Conservation (phyloP, 2,797 vertebrate species). For the Lerista edwardsae region DNA sequence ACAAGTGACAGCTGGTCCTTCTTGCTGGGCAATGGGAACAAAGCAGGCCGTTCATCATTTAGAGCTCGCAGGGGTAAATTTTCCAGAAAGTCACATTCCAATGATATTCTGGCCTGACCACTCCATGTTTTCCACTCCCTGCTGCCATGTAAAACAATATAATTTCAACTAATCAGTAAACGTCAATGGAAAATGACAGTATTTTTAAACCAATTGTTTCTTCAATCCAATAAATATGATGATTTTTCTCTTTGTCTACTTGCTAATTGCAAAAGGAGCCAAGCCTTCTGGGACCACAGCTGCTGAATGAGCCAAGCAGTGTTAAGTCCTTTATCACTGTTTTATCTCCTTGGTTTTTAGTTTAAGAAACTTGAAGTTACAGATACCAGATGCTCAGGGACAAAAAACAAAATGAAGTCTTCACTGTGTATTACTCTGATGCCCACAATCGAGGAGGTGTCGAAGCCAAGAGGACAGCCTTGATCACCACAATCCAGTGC, state of each 20-base stretch:
- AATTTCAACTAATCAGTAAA: constrained; percentile 40
- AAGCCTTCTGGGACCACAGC: constrained; percentile 57
- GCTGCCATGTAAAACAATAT: background rate
- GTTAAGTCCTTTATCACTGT: constrained; percentile 10
- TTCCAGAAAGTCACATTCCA: background rate
- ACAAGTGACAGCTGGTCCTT: accelerated
- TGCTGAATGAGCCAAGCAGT: constrained; percentile 61
- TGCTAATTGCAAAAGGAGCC: constrained; percentile 57
- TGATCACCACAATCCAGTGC: background rate
- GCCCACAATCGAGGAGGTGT: background rate
- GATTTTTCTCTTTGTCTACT: constrained; percentile 47
- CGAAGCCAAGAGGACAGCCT: background rate
- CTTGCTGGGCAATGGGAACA: background rate
- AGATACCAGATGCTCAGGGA: background rate
- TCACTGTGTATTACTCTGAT: background rate
- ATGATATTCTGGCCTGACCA: background rate
- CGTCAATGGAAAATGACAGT: constrained; percentile 37
- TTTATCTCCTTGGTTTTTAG: constrained; percentile 33
- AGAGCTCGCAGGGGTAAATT: constrained; percentile 17
- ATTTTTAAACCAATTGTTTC: constrained; percentile 50
- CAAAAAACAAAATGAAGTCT: constrained; percentile 39
- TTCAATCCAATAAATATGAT: constrained; percentile 54
- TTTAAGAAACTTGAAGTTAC: constrained; percentile 22
- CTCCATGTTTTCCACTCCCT: background rate
- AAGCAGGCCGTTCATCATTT: background rate